A percentile compares a stretch with the other conserved stretches of the same genome.
phyloP scores from a whole-genome alignment of 2,113 vertebrate genomes.

The Seriola dumerili region DNA sequence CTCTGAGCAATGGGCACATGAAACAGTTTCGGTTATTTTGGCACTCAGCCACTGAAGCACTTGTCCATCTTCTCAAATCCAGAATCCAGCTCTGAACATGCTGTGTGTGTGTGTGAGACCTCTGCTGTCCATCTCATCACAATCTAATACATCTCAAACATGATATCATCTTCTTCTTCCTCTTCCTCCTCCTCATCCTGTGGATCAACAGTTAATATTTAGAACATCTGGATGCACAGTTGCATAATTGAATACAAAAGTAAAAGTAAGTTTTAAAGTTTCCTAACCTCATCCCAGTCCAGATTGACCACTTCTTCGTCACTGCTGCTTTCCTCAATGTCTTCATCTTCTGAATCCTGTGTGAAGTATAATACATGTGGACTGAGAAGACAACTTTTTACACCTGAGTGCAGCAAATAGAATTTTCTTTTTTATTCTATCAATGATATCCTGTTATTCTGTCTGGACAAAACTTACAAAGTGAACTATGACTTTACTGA shows the following conservation, averaged over 20 bases:
- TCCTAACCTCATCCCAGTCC: slow-evolving; percentile 30
- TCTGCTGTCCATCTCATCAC: background rate
- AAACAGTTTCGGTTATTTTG: background rate
- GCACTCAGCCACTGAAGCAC: background rate
- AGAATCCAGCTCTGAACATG: slow-evolving; percentile 20
- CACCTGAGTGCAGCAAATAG: background rate
- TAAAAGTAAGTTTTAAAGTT: background rate
- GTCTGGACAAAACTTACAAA: background rate
- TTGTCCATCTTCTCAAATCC: background rate
- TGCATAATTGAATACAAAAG: background rate
- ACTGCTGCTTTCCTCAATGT: slow-evolving; percentile 37
- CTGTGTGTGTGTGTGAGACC: background rate
- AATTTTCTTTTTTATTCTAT: background rate
- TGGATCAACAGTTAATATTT: background rate
- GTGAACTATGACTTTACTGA: background rate
- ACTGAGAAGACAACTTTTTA: background rate
- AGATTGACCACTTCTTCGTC: slow-evolving; percentile 26
- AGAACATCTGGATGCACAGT: background rate
- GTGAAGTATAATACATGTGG: background rate
- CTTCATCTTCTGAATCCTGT: slow-evolving; percentile 80
- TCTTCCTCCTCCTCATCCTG: slow-evolving; percentile 18
- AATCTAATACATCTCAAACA: slow-evolving; percentile 53
- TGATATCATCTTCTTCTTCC: background rate
- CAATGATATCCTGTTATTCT: background rate
- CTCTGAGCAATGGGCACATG: background rate